These are phyloP conservation scores for Microhierax caerulescens DNA, from an alignment of 2,797 vertebrate genomes.

Conservation along the genomic window DNA sequence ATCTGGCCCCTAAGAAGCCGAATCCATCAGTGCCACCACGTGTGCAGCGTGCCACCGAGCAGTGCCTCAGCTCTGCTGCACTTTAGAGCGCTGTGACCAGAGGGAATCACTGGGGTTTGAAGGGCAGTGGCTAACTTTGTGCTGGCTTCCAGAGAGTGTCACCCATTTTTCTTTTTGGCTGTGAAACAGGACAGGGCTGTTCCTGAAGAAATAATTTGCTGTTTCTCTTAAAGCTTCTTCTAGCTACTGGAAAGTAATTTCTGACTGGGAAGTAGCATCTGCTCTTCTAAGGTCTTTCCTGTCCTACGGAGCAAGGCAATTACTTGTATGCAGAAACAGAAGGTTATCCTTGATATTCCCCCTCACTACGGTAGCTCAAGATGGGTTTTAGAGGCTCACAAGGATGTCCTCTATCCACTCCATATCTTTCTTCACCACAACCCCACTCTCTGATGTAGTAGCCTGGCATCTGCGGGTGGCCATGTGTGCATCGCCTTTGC, in stretches of 20 bases:
- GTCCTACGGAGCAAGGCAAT: background rate
- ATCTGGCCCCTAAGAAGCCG: background rate
- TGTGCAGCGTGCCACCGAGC: rapidly evolving
- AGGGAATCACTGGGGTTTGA: background rate
- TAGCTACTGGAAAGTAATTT: background rate
- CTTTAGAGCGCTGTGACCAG: background rate
- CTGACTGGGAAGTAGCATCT: background rate
- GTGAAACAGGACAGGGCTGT: background rate
- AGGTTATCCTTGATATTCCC: background rate
- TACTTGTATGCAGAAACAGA: background rate
- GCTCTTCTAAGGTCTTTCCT: background rate
- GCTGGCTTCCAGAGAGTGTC: background rate
- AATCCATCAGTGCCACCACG: background rate
- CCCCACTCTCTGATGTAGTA: background rate
- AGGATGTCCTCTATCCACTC: background rate
- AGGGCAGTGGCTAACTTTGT: background rate
- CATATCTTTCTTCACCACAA: background rate
- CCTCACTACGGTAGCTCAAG: background rate
- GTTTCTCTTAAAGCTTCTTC: background rate
- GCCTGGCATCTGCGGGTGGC: too few relatives aligned
- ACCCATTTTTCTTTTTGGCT: background rate
- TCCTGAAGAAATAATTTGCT: background rate
- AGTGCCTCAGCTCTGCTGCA: rapidly evolving
- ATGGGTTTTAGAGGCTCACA: background rate
- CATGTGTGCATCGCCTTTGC: rapidly evolving